Evolutionary conservation across 2,113 vertebrate genomes (phyloP).

Genomic region (Amphiprion percula): DNA sequence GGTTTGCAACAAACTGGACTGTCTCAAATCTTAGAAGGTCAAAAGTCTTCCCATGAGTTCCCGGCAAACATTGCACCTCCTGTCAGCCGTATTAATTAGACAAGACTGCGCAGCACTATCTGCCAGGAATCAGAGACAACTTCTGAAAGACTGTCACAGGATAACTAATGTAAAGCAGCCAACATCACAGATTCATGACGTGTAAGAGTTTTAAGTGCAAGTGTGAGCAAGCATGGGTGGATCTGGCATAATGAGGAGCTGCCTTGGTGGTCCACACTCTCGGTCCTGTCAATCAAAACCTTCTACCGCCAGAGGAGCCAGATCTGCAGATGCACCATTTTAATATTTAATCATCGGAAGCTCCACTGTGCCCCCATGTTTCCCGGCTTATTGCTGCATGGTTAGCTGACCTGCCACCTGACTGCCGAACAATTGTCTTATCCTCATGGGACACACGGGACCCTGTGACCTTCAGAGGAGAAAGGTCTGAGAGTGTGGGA

Average conservation of each 20-base stretch:
- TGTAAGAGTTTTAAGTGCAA: conserved; percentile 22
- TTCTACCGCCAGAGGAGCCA: conserved; percentile 16
- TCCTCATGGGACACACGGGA: conserved; percentile 42
- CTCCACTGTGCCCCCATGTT: neutral
- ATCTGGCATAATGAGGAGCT: conserved; percentile 31
- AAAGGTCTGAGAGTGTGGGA: conserved; percentile 61
- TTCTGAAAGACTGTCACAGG: neutral
- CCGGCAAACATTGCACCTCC: no score
- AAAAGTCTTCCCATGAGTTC: no score
- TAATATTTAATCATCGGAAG: conserved; percentile 17
- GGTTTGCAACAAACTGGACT: neutral
- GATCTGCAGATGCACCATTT: neutral
- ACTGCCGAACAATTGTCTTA: conserved; percentile 47
- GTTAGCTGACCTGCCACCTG: conserved; percentile 11
- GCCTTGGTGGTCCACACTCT: conserved; percentile 23
- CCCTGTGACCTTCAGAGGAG: conserved; percentile 63
- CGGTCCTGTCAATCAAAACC: conserved; percentile 50
- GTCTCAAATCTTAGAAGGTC: no score
- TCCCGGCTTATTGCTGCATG: conserved; percentile 7
- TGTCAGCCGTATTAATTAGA: no score
- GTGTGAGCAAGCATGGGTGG: conserved; percentile 49
- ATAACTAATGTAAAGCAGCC: neutral
- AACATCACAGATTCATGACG: conserved; percentile 19
- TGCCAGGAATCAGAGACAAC: neutral
- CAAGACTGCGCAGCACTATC: neutral